These are phyloP conservation scores for Sinocyclocheilus anophthalmus DNA, from an alignment of 2,113 vertebrate species.

Conservation along the genomic window DNA sequence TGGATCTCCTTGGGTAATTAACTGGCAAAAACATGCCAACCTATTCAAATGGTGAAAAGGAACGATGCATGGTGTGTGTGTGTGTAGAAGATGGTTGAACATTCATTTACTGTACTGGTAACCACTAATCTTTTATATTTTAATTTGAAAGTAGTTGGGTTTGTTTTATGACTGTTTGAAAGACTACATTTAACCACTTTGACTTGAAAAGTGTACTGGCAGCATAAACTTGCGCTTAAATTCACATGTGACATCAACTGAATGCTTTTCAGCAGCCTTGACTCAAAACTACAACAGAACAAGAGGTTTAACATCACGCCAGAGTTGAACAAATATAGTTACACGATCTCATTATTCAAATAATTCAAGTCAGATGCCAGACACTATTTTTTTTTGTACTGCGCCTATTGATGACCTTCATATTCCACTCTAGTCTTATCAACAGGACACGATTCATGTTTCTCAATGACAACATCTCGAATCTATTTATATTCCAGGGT, in stretches of 20 bases:
- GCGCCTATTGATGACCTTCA: background rate
- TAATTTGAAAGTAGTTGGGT: background rate
- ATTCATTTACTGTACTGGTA: background rate
- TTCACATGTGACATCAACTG: background rate
- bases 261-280: background rate
- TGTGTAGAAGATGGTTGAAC: background rate
- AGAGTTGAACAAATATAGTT: background rate
- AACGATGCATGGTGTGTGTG: background rate
- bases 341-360: no score
- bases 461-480: slow-evolving; percentile 61
- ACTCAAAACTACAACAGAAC: background rate
- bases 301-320: background rate
- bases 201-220: background rate
- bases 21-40: background rate
- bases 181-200: background rate
- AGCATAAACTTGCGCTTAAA: background rate
- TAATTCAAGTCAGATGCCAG: background rate
- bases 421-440: slow-evolving; percentile 1
- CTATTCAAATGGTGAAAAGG: background rate
- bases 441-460: slow-evolving; percentile 13
- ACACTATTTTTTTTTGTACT: background rate
- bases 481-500: slow-evolving; percentile 37
- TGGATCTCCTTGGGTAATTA: background rate
- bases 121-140: background rate
- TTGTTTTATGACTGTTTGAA: background rate